A percentile compares a stretch with the other conserved stretches of the same genome.
Evolutionary conservation across 1,140 invertebrate genomes (phyloP).

Genomic region (Ips nitidus): DNA sequence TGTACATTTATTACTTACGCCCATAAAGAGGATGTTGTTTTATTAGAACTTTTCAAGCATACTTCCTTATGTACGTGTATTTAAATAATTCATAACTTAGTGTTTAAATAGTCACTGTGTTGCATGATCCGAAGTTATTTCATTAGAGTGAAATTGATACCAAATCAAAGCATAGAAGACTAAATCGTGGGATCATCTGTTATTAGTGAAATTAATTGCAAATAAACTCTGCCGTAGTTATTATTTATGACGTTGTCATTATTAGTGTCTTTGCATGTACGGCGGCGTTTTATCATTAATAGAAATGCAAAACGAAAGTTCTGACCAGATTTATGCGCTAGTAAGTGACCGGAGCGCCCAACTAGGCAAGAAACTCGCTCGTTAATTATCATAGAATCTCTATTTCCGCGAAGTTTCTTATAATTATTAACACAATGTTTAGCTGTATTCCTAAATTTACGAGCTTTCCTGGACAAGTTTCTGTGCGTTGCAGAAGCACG

Average conservation of each 20-base stretch:
- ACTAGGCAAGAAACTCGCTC: background rate
- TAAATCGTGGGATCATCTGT: conserved; percentile 9
- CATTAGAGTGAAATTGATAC: too few species aligned
- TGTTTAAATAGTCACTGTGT: too few species aligned
- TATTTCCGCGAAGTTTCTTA: background rate
- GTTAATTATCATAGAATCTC: conserved; percentile 1
- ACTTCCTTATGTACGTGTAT: too few species aligned
- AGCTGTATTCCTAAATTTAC: too few species aligned
- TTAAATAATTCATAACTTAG: too few species aligned
- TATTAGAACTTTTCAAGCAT: too few species aligned
- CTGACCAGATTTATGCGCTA: conserved; percentile 7
- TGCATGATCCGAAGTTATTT: too few species aligned
- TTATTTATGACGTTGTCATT: conserved; percentile 19
- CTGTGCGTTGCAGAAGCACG: background rate
- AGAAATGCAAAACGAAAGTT: conserved; percentile 19
- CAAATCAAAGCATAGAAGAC: too few species aligned
- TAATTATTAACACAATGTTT: too few species aligned
- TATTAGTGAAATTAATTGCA: conserved; percentile 13
- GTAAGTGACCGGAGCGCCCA: background rate
- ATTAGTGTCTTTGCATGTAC: conserved; percentile 18
- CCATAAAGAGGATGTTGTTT: too few species aligned
- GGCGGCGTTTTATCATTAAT: conserved; percentile 18
- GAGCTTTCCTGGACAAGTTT: too few species aligned
- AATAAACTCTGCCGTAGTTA: conserved; percentile 6
- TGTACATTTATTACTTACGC: too few species aligned